Base-by-base conservation (phyloP, 2,888 invertebrate genomes). In the Lamellibrachia columna region DNA sequence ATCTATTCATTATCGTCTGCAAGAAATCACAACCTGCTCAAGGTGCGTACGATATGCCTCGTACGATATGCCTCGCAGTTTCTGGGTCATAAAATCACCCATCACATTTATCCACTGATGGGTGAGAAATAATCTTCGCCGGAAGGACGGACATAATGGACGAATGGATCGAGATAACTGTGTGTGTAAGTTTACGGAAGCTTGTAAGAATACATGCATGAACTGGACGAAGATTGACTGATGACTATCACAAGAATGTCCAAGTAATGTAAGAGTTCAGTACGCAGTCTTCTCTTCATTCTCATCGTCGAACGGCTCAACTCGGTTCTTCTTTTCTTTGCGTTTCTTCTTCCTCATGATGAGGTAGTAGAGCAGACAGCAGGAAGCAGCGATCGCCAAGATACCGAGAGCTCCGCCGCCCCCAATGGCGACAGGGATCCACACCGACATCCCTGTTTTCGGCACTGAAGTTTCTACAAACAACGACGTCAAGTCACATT, bases 331-430 rank as follows among this genome's bases (percentile, higher is more conserved):
- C 75, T 75, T 75, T 6, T 75, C 75, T n/a, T 75, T 75, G 3
- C 75, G 75, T 75, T 75, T 75, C 75, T 75, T 75, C 75, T 75
- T 75, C 75, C 75, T 75, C 75, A 22, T 75, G 75, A 75, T 75
- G 75, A n/a, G 22, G 22, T 22, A 4, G 75, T 75, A 75, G 3
- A 75, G 6, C 15, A 75, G 22, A n/a, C 11, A 22, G 75, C 75
- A 75, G 75, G 22, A 22, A 22, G 75, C 75, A 0, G 22, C 75
- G 75, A 75, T 75, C 22, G 75, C 75, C 75, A 75, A n/a, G 22
- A 75, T 75, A n/a, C 11, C 15, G 15, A 75, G 75, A 22, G 22
- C 75, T 22, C 75, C 22, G 75, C 75, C 75, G n/a, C n/a, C 75
- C 4, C 75, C 75, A 6, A 75, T 75, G 75, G 75, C 75, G 22